Percentiles rank a stretch among this genome's conserved stretches.
phyloP scores from a whole-genome alignment of 2,113 vertebrate species.

The Turdus rufiventris region DNA sequence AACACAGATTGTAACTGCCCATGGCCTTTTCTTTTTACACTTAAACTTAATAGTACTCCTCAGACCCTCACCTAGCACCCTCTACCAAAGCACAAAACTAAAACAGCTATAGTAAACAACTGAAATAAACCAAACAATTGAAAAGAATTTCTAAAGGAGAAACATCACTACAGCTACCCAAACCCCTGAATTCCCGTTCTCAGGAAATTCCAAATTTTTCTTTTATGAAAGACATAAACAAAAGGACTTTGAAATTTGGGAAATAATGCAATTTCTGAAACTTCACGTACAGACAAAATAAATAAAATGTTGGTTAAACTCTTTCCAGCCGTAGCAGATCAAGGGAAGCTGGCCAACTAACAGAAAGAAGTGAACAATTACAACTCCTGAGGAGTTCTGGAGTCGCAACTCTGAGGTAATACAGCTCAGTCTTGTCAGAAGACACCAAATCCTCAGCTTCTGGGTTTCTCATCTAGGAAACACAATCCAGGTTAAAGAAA shows the following conservation, averaged over 20 bases:
- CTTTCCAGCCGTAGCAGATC: neutral
- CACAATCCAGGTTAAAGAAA: neutral
- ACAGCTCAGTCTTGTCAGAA: neutral
- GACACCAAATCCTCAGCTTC: neutral
- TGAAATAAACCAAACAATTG: neutral
- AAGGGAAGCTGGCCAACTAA: neutral
- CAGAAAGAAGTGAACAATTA: neutral
- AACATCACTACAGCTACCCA: neutral
- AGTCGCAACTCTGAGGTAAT: neutral
- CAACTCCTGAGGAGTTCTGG: neutral
- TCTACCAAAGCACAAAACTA: neutral
- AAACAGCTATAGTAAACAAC: neutral
- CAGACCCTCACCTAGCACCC: neutral
- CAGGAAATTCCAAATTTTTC: neutral
- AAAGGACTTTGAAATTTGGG: neutral
- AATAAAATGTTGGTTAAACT: neutral
- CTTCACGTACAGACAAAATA: neutral
- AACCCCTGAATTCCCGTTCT: neutral
- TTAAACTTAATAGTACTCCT: neutral
- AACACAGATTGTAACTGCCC: neutral
- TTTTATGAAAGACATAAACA: neutral
- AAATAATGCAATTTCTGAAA: neutral
- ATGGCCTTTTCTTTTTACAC: neutral
- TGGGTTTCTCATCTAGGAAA: neutral
- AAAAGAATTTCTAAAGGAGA: neutral